Conservation (phyloP, 2,113 vertebrate genomes). For the Oncorhynchus keta region DNA sequence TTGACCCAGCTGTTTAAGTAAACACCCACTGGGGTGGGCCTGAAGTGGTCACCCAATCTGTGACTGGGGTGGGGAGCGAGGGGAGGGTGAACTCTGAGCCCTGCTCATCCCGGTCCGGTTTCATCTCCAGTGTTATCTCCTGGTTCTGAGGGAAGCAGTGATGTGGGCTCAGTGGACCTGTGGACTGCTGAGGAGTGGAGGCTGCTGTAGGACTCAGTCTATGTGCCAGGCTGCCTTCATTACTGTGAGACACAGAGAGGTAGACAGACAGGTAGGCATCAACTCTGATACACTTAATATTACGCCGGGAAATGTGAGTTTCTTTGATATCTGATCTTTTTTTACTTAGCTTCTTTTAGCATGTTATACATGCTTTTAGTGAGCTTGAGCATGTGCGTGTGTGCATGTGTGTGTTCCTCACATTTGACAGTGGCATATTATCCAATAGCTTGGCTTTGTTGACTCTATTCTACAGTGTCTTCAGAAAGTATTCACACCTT, state of each 20-base stretch:
- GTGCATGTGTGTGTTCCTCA: background rate
- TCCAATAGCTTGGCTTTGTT: too few species aligned
- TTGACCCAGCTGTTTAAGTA: conserved; percentile 71
- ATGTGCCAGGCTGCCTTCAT: conserved; percentile 11
- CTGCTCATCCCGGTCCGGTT: background rate
- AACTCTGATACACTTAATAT: background rate
- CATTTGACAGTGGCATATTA: too few species aligned
- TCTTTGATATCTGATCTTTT: background rate
- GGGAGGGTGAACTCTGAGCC: conserved; percentile 28
- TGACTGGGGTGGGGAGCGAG: conserved; percentile 4
- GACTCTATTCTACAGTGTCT: too few species aligned
- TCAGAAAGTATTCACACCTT: too few species aligned
- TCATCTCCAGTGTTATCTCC: background rate
- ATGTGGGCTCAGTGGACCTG: conserved; percentile 58
- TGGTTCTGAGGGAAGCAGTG: conserved; percentile 4
- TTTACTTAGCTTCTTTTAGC: too few species aligned
- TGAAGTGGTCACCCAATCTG: conserved; percentile 46
- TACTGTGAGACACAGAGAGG: background rate
- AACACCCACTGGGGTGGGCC: conserved; percentile 33
- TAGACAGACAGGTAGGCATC: conserved; percentile 48
- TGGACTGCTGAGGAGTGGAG: conserved; percentile 33
- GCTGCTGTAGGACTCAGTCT: conserved; percentile 21
- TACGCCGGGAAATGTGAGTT: background rate
- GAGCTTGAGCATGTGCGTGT: background rate
- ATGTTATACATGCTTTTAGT: background rate